Evolutionary conservation across 92 coral and sea anemone genomes (phyloP), one percentile per base, ranked within the genome.

Genomic region (Metridium senile): DNA sequence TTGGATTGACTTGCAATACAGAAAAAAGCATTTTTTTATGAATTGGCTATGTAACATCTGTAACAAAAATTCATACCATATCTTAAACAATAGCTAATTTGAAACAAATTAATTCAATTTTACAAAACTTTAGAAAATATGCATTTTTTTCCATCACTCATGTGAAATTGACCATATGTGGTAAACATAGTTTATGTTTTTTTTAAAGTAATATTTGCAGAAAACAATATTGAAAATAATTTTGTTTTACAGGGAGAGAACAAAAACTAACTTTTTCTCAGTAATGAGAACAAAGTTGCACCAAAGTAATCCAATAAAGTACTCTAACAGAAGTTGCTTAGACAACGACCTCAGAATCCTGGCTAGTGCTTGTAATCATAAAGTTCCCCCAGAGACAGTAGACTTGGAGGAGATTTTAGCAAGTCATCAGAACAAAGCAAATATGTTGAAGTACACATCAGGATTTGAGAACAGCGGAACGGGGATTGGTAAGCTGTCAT

Each of bases 191-290:
- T 45, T 45, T 72, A 33, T 72, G 21, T 30, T 43, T 53, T 72
- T 46, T 25, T 66, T 66, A 66, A 66, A 66, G 49, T 66, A 35
- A 66, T 68, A 54, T 68, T 26, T 73, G 64, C n/a, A 73, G 43
- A 51, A 49, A 65, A 27, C 53, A 33, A 31, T 62, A 33, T 78
- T 45, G 51, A 45, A 45, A 7, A 45, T 45, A 45, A 45, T 7
- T 45, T 76, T 64, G 58, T 39, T 83, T 17, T 59, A 28, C 31
- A 77, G 78, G 78, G 67, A 76, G 70, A 76, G 74, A 71, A 83
- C 82, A 76, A 83, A 62, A 62, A 77, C 82, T 69, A 83, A 83
- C 79, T 83, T 83, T 63, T 83, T 83, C 70, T 69, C 76, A 30
- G 62, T 54, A 33, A 69, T 63, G 35, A 54, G 78, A 28, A 69